These are phyloP conservation scores for Cyrtorhinus lividipennis DNA, from an alignment of 1,140 invertebrate genomes.

Conservation along the genomic window DNA sequence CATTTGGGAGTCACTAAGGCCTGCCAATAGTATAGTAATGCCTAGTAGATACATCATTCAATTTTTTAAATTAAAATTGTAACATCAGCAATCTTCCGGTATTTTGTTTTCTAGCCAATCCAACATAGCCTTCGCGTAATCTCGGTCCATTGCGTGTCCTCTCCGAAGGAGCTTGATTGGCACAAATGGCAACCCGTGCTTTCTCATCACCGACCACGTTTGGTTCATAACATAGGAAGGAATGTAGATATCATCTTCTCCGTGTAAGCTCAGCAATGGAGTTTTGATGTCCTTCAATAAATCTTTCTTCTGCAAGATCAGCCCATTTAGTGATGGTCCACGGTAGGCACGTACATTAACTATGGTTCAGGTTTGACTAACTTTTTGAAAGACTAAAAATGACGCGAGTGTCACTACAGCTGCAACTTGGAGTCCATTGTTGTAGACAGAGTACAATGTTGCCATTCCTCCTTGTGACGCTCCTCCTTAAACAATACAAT, in stretches of 20 bases:
- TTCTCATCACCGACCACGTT: background rate
- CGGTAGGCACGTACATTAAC: too few species aligned
- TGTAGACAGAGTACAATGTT: background rate
- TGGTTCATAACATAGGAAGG: background rate
- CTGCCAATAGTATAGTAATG: too few species aligned
- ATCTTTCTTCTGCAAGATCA: too few species aligned
- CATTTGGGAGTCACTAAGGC: too few species aligned
- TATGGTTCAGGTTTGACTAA: too few species aligned
- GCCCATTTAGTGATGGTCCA: too few species aligned
- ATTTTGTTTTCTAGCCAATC: background rate
- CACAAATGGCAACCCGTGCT: background rate
- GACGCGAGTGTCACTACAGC: background rate
- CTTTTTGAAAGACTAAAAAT: background rate
- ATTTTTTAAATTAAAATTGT: too few species aligned
- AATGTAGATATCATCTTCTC: background rate
- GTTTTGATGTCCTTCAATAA: background rate
- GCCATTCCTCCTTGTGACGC: background rate
- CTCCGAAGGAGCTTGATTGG: background rate
- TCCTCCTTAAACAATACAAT: background rate
- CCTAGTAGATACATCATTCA: too few species aligned
- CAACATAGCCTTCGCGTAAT: background rate
- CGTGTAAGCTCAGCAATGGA: background rate
- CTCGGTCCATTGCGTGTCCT: background rate
- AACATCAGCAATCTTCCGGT: too few species aligned
- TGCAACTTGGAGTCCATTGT: background rate